Percentiles rank a stretch among this genome's conserved stretches.
Evolutionary conservation across 2,797 vertebrate genomes (phyloP).

Genomic region (Dicrostonyx torquatus): DNA sequence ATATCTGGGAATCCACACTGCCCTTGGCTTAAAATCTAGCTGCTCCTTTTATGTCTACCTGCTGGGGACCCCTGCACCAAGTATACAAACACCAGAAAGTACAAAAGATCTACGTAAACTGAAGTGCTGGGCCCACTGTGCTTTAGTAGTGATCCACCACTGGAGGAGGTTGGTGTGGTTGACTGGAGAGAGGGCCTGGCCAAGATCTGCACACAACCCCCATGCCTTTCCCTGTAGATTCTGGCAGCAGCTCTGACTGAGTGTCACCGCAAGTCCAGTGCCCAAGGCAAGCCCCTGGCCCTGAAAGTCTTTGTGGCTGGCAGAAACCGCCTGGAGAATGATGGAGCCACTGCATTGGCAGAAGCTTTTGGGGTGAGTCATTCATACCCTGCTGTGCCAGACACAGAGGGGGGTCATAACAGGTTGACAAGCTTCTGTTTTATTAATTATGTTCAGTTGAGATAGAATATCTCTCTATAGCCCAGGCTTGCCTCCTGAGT

Average conservation of each 20-base stretch:
- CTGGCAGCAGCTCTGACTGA: constrained; percentile 93
- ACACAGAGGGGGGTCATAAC: accelerated
- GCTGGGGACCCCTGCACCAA: too few species aligned
- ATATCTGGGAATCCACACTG: neutral
- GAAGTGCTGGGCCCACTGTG: neutral
- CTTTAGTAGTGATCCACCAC: accelerated
- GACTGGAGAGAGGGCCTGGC: neutral
- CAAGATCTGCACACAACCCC: neutral
- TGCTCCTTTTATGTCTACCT: neutral
- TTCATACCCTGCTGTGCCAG: neutral
- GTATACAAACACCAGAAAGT: neutral
- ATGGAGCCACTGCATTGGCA: constrained; percentile 95
- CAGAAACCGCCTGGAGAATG: constrained; percentile 97
- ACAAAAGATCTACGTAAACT: neutral
- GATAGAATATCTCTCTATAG: neutral
- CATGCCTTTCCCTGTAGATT: constrained; percentile 87
- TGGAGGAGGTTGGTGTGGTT: accelerated
- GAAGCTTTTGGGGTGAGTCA: constrained; percentile 94
- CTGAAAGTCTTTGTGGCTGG: constrained; percentile 97
- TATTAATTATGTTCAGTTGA: neutral
- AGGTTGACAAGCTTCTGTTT: accelerated
- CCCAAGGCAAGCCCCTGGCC: constrained; percentile 89
- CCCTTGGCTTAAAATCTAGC: neutral
- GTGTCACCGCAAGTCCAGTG: constrained; percentile 91
- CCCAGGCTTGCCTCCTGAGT: neutral